Evolutionary conservation across 2,113 vertebrate genomes (phyloP).

Genomic region (Seriola aureovittata): DNA sequence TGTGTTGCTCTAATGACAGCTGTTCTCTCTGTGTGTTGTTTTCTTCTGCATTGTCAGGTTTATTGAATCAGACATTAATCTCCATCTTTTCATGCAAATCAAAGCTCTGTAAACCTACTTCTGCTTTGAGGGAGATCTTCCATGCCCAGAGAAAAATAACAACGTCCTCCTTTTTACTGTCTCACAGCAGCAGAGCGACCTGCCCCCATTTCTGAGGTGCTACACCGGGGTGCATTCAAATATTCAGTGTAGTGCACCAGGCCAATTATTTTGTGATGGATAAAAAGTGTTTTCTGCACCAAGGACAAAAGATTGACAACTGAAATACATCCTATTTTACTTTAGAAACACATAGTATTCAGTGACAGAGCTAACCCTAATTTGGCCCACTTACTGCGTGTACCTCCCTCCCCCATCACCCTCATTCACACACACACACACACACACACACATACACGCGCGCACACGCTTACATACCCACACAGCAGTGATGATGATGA

Average conservation of each 20-base stretch:
- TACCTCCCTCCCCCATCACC: constrained; percentile 8
- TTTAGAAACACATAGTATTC: constrained; percentile 9
- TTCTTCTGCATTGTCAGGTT: constrained; percentile 23
- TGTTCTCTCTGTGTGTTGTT: constrained; percentile 2
- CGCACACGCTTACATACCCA: background rate
- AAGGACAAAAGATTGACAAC: constrained; percentile 1
- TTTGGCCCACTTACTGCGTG: constrained; percentile 30
- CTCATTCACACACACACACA: constrained; percentile 27
- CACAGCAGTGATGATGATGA: constrained; percentile 38
- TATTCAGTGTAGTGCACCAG: constrained; percentile 58
- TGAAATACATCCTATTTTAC: background rate
- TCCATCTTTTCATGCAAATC: constrained; percentile 13
- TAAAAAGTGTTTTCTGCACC: constrained; percentile 33
- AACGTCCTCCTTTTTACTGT: constrained; percentile 69
- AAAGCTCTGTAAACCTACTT: constrained; percentile 47
- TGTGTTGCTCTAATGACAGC: constrained; percentile 35
- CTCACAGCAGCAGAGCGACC: constrained; percentile 52
- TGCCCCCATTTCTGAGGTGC: constrained; percentile 67
- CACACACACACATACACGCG: constrained; percentile 12
- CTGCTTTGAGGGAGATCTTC: constrained; percentile 27
- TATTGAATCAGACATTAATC: constrained; percentile 37
- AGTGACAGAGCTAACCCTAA: constrained; percentile 14
- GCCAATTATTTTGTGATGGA: constrained; percentile 25
- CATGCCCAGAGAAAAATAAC: constrained; percentile 20
- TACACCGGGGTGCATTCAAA: constrained; percentile 38